Conservation (phyloP, 2,113 vertebrate genomes). For the Psittacus erithacus region DNA sequence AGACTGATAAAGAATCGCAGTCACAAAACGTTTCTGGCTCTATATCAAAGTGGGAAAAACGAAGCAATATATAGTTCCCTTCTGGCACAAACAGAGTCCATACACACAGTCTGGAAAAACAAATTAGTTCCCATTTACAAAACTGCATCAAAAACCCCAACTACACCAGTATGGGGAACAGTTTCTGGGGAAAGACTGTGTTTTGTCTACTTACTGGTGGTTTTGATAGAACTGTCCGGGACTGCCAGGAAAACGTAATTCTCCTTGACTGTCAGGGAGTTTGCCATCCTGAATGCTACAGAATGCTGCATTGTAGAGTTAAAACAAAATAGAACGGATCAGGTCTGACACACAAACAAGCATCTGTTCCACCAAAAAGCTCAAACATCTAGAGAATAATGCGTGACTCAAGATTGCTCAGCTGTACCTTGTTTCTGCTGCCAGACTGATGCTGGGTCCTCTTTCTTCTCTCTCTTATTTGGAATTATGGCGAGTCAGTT, state of each 20-base stretch:
- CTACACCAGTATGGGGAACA: accelerated
- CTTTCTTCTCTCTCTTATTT: background rate
- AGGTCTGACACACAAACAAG: background rate
- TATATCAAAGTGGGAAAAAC: conserved; percentile 76
- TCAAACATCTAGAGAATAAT: background rate
- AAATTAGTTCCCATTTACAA: background rate
- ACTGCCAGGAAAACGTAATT: conserved; percentile 77
- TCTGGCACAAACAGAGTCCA: conserved; percentile 78
- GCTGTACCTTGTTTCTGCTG: background rate
- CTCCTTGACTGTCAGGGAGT: conserved; percentile 64
- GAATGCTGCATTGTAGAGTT: conserved; percentile 47
- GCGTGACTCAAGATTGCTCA: background rate
- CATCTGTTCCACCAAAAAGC: background rate
- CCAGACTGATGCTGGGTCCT: background rate
- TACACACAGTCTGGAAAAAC: conserved; percentile 73
- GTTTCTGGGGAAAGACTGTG: background rate
- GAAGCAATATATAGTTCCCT: conserved; percentile 70
- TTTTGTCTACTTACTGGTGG: conserved; percentile 77
- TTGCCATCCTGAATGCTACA: conserved; percentile 72
- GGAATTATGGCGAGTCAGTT: background rate
- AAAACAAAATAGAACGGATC: background rate
- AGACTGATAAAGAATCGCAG: conserved; percentile 77
- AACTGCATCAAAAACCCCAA: background rate
- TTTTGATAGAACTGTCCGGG: conserved; percentile 68
- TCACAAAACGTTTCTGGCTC: conserved; percentile 77